Base-by-base conservation (phyloP, 2,113 vertebrate species). In the Cercopithecus mona region DNA sequence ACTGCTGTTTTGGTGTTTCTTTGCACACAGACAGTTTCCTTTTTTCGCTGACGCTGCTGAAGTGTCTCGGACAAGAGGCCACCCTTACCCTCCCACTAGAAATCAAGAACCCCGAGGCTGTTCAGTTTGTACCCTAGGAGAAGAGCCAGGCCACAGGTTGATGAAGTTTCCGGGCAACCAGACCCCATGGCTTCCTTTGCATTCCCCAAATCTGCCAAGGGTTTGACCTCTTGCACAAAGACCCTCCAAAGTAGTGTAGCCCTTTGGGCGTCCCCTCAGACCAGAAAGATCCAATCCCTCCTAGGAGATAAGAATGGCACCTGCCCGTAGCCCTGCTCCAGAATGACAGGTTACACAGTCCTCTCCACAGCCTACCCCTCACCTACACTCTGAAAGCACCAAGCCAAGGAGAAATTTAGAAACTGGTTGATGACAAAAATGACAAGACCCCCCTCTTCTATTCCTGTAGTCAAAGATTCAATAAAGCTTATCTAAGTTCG, bases 11-110 rank as follows among this genome's bases (percentile, higher is more conserved):
- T 80, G 4, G 84, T 7, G 12, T 86, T 96, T 93, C 43, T 1
- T 64, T 92, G 91, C 72, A 88, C 57, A 43, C 40, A 96, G 66
- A 68, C 76, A 45, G 61, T 88, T 98, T 97, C 97, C 88, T 96
- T 92, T 96, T 97, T 96, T 45, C 85, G 88, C 97, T 97, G 94
- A 96, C 89, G 75, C 97, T 94, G 91, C 95, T 57, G 1, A 96
- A 97, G 55, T 82, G 10, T 88, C 64, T 95, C 81, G 85, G 66
- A 86, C 76, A 50, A 38, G 76, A 96, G 45, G 55, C 35, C 23
- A 52, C 81, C 72, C 48, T 80, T 88, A 76, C 10, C 66, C 70
- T 95, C 40, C 50, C 68, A 6, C 22, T 89, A 80, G 61, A 95
- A 92, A 80, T 40, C 50, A 23, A 52, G 61, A 87, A 38, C 40